Percentiles rank a stretch among this genome's conserved stretches.
These are phyloP conservation scores for Chaenodraco wilsoni DNA, from an alignment of 2,797 vertebrate species.

Conservation along the genomic window DNA sequence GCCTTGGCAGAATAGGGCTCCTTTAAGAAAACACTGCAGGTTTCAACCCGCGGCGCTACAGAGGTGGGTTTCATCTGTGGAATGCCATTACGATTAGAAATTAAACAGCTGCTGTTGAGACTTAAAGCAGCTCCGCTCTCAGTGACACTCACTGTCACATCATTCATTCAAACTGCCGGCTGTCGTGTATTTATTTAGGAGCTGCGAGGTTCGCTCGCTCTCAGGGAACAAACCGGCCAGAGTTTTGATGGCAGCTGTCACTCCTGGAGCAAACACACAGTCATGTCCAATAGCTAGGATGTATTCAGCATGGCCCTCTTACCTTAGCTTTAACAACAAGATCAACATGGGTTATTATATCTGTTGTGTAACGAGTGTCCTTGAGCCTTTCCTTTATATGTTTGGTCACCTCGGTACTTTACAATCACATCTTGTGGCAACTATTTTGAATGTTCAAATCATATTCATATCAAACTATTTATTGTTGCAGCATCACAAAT, in stretches of 20 bases:
- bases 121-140: not conserved
- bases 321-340: too few relatives aligned
- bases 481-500: too few relatives aligned
- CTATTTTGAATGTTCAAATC: too few relatives aligned
- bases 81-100: not conserved
- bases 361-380: too few relatives aligned
- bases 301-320: not conserved
- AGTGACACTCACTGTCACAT: slow-evolving; percentile 1
- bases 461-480: too few relatives aligned
- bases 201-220: slow-evolving; percentile 1
- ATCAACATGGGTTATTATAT: too few relatives aligned
- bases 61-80: not conserved
- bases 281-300: too few relatives aligned
- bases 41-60: not conserved
- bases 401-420: too few relatives aligned
- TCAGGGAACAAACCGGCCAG: not conserved
- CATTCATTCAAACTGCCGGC: not conserved
- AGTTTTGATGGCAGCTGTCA: not conserved
- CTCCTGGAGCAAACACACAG: not conserved
- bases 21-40: not conserved
- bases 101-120: slow-evolving; percentile 4
- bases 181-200: not conserved
- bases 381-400: too few relatives aligned
- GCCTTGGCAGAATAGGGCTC: too few relatives aligned
- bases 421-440: too few relatives aligned